These are phyloP conservation scores for Hyles euphorbiae DNA, from an alignment of 1,140 invertebrate species.

Conservation along the genomic window DNA sequence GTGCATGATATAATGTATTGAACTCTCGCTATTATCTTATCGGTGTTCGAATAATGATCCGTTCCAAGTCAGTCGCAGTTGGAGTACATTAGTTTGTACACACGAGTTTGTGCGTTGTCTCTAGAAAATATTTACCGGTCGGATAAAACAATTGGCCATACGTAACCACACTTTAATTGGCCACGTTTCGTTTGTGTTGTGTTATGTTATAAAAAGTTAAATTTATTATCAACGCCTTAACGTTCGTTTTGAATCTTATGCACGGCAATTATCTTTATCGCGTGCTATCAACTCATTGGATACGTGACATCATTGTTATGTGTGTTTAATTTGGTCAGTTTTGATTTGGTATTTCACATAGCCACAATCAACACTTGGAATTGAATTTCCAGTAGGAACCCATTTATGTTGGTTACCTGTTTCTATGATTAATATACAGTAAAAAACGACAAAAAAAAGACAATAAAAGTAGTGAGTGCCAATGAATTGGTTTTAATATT, in stretches of 20 bases:
- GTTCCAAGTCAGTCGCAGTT: conserved; percentile 25
- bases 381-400: too few species aligned
- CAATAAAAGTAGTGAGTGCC: too few species aligned
- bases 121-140: conserved; percentile 1
- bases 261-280: conserved; percentile 11
- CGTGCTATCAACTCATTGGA: conserved; percentile 4
- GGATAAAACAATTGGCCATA: conserved; percentile 4
- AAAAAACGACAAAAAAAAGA: too few species aligned
- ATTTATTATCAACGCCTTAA: conserved; percentile 12
- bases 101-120: conserved; percentile 1
- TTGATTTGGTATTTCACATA: conserved; percentile 2
- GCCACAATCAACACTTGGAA: too few species aligned
- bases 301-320: conserved; percentile 19
- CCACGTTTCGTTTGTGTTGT: conserved; percentile 17
- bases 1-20: conserved; percentile 49
- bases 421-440: too few species aligned
- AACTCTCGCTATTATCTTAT: conserved; percentile 62
- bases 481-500: conserved; percentile 1
- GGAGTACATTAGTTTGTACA: conserved; percentile 4
- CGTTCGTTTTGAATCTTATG: conserved; percentile 13
- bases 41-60: conserved; percentile 47
- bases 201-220: conserved; percentile 12
- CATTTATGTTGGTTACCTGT: too few species aligned
- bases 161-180: conserved; percentile 8
- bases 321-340: conserved; percentile 12